phyloP scores from a whole-genome alignment of 2,797 vertebrate species.

The Gallinago stenura region DNA sequence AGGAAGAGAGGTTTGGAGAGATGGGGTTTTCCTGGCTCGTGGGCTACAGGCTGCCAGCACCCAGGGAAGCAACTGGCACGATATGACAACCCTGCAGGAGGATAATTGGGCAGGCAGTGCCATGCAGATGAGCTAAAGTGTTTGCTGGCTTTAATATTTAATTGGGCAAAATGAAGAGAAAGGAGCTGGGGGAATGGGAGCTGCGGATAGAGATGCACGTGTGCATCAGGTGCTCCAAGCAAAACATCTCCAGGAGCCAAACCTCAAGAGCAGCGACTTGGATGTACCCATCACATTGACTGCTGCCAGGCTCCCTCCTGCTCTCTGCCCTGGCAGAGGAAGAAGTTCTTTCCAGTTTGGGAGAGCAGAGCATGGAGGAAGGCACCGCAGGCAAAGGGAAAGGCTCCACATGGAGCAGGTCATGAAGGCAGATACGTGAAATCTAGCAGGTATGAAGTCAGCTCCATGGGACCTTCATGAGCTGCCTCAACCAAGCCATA shows the following conservation, averaged over 20 bases:
- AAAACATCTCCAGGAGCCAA: neutral
- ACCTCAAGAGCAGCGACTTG: neutral
- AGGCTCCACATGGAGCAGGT: neutral
- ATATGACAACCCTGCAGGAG: conserved; percentile 40
- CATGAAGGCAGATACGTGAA: accelerated
- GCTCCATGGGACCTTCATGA: accelerated
- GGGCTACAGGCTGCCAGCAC: conserved; percentile 34
- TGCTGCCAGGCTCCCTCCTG: neutral
- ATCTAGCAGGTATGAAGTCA: neutral
- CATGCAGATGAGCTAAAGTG: conserved; percentile 55
- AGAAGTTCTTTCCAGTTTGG: neutral
- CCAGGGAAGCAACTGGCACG: conserved; percentile 24
- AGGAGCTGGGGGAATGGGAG: neutral
- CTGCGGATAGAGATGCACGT: neutral
- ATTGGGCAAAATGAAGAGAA: conserved; percentile 70
- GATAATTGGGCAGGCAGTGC: conserved; percentile 60
- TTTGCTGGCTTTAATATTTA: conserved; percentile 79
- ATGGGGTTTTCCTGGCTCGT: accelerated
- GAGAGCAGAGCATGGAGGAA: accelerated
- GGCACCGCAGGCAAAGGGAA: neutral
- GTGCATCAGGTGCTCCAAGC: neutral
- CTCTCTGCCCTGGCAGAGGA: neutral
- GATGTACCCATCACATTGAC: neutral
- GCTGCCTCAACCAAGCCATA: neutral
- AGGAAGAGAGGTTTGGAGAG: neutral